A percentile compares a stretch with the other conserved stretches of the same genome.
These are phyloP conservation scores for Clarias magur DNA, from an alignment of 2,113 vertebrate genomes.

Conservation along the genomic window DNA sequence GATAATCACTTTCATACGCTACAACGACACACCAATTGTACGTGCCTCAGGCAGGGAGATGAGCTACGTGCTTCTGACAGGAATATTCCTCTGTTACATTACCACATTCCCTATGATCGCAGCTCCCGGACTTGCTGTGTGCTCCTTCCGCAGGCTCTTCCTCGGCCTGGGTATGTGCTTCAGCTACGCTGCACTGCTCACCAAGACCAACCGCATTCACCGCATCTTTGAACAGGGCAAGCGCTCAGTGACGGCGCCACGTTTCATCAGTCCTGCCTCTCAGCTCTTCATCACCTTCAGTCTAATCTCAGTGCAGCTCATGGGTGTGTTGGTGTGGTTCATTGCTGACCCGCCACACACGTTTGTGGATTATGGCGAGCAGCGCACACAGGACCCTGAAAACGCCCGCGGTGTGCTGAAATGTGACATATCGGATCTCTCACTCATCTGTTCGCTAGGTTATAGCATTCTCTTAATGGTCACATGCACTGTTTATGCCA, in stretches of 20 bases:
- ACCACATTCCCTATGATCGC: conserved; percentile 98
- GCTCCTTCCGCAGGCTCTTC: conserved; percentile 90
- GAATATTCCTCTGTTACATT: conserved; percentile 94
- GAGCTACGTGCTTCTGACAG: conserved; percentile 92
- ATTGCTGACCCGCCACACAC: conserved; percentile 86
- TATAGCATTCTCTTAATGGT: conserved; percentile 99
- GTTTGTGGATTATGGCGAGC: conserved; percentile 93
- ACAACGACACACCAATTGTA: conserved; percentile 91
- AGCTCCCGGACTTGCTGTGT: conserved; percentile 81
- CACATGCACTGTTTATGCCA: conserved; percentile 97
- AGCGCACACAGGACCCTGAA: conserved; percentile 86
- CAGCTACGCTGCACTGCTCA: conserved; percentile 92
- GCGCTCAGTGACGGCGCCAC: conserved; percentile 88
- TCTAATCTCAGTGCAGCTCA: conserved; percentile 90
- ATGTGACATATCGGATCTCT: conserved; percentile 97
- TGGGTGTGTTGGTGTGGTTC: conserved; percentile 92
- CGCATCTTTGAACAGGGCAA: conserved; percentile 97
- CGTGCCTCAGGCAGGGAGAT: conserved; percentile 92
- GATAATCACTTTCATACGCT: conserved; percentile 85
- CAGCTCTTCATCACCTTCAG: conserved; percentile 93
- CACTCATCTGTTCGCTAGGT: conserved; percentile 94
- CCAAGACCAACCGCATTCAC: conserved; percentile 97
- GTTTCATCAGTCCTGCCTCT: conserved; percentile 93
- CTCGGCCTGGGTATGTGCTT: conserved; percentile 96
- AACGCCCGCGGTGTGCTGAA: conserved; percentile 89